These are phyloP conservation scores for Tetrao urogallus DNA, from an alignment of 2,113 vertebrate species.

Conservation along the genomic window DNA sequence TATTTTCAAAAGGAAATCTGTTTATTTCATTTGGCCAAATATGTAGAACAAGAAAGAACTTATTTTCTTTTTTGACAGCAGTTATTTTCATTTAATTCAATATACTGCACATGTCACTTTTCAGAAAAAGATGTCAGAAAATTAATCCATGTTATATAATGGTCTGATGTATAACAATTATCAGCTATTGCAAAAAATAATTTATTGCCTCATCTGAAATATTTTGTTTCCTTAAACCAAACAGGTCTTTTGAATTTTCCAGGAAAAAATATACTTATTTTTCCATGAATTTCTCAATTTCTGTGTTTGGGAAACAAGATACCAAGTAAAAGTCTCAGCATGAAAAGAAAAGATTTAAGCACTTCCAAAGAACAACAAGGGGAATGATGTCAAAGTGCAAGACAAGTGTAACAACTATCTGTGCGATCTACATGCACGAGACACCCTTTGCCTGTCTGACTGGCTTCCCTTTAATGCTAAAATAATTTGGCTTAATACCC, in stretches of 20 bases:
- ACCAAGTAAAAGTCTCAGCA: not conserved
- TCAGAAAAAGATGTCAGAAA: not conserved
- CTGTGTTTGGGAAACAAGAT: not conserved
- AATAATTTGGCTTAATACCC: conserved; percentile 23
- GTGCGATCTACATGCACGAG: not conserved
- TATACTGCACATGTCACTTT: not conserved
- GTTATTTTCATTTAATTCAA: not conserved
- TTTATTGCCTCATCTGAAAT: not conserved
- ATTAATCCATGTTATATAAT: not conserved
- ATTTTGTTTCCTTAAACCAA: not conserved
- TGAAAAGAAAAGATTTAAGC: not conserved
- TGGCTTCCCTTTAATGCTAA: conserved; percentile 15
- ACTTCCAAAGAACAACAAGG: not conserved
- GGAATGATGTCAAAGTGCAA: not conserved
- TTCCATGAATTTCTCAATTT: not conserved
- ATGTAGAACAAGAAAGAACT: not conserved
- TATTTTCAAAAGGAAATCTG: not conserved
- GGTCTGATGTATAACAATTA: not conserved
- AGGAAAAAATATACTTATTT: not conserved
- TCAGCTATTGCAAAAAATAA: not conserved
- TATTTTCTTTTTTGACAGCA: not conserved
- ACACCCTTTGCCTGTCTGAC: not conserved
- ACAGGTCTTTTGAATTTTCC: not conserved
- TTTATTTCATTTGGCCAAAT: not conserved
- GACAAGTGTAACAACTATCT: not conserved